Evolutionary conservation across 2,888 invertebrate species (phyloP), one percentile per base, ranked within the genome.

Genomic region (Chymomyza caudatula): DNA sequence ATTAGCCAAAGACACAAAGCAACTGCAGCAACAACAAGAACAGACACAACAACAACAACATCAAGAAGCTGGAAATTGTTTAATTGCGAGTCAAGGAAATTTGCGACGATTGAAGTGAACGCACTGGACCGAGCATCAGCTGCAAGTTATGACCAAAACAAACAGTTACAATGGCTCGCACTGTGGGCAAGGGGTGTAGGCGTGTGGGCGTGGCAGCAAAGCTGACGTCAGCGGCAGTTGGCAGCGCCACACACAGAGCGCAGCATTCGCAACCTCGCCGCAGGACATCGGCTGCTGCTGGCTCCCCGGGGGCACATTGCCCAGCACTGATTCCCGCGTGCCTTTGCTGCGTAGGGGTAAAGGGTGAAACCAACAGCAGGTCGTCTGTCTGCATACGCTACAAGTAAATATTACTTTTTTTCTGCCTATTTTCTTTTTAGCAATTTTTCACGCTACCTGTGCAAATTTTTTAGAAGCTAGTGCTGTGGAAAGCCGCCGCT

Each of bases 401-500:
- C 29, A 37, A 37, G 29, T 37, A 20, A 63, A 65, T 61, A 63
- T 66, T 70, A 55, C 55, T 55, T 67, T 23, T 68, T 49, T 66
- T 17, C 52, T 42, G 11, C 53, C 63, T 20, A 43, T 49, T 64
- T 60, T 67, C 72, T 81, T 86, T 82, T 83, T 70, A 68, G 57
- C 67, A 77, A 86, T 86, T 85, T 79, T 85, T 60, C 76, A 86
- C 75, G 88, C 86, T 88, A 88, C 87, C 87, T 88, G 88, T 88
- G 75, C 74, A 60, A 76, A 87, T 88, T 88, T 84, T 87, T 85
- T 76, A 69, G 74, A 67, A 67, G 77, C 70, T 73, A 67, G 77
- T 80, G 79, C 29, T 37, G 11, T 37, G 29, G 5, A 42, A 56
- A 55, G 55, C 61, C 43, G 63, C 23, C 55, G 47, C 57, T 54